Conservation (phyloP, 2,888 invertebrate species). For the Rotaria magnacalcarata region DNA sequence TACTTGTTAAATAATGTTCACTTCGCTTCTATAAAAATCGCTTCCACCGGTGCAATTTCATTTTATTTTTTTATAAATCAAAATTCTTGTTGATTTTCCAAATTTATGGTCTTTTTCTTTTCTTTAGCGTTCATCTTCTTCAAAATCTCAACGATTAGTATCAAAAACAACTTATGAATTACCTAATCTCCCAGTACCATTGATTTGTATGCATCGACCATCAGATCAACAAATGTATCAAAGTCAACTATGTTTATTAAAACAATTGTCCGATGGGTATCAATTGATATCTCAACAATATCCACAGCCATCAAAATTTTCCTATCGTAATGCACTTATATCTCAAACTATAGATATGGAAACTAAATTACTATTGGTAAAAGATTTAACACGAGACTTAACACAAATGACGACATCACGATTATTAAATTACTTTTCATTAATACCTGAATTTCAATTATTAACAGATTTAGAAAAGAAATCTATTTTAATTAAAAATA, state of each 20-base stretch:
- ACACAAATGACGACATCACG: constrained; percentile 29
- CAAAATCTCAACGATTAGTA: not conserved
- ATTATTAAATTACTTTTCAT: not conserved
- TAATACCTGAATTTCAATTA: constrained; percentile 34
- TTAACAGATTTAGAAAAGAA: not conserved
- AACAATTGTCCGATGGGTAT: not conserved
- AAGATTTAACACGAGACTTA: constrained; percentile 31
- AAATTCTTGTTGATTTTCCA: too few relatives aligned
- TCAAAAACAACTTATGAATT: not conserved
- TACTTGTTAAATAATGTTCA: too few relatives aligned
- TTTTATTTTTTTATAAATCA: too few relatives aligned
- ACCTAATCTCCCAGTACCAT: not conserved
- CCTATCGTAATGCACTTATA: not conserved
- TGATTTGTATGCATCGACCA: not conserved
- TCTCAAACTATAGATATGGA: not conserved
- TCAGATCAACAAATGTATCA: not conserved
- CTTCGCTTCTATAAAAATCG: too few relatives aligned
- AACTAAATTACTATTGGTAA: not conserved
- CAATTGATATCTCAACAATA: not conserved
- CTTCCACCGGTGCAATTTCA: too few relatives aligned
- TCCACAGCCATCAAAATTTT: not conserved
- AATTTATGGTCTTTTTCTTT: too few relatives aligned
- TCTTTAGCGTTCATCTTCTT: not conserved
- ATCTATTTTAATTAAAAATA: not conserved
- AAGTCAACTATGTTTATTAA: not conserved